A percentile compares a stretch with the other conserved stretches of the same genome.
These are phyloP conservation scores for Melanotus villosus DNA, from an alignment of 2,888 invertebrate genomes.

Conservation along the genomic window DNA sequence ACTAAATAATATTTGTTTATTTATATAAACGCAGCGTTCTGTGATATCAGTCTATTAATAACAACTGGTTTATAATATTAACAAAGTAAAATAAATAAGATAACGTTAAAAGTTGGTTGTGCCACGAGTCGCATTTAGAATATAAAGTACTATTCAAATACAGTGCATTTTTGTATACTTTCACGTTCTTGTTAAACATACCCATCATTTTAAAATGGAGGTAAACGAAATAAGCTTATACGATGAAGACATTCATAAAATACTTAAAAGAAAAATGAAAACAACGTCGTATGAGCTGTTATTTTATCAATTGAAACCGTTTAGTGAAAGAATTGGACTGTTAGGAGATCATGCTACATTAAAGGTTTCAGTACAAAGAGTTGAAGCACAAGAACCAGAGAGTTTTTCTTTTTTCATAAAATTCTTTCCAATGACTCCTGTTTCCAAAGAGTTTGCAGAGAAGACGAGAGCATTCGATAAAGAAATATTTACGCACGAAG, in stretches of 20 bases:
- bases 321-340: not conserved
- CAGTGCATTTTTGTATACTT: too few relatives aligned
- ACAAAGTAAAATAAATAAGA: too few relatives aligned
- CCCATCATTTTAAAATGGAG: too few relatives aligned
- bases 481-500: slow-evolving; percentile 35
- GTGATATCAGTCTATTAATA: too few relatives aligned
- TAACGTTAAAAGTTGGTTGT: too few relatives aligned
- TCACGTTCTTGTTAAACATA: too few relatives aligned
- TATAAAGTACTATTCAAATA: too few relatives aligned
- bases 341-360: slow-evolving; percentile 8
- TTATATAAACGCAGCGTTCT: too few relatives aligned
- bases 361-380: not conserved
- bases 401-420: slow-evolving; percentile 4
- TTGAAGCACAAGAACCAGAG: not conserved
- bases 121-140: too few relatives aligned
- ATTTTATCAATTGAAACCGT: not conserved
- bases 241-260: not conserved
- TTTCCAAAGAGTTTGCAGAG: not conserved
- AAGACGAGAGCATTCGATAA: slow-evolving; percentile 53
- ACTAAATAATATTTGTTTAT: too few relatives aligned
- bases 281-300: not conserved
- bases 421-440: not conserved
- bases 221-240: not conserved
- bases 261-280: not conserved
- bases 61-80: too few relatives aligned